Base-by-base conservation (phyloP, 2,797 vertebrate genomes). In the Lutjanus campechanus region DNA sequence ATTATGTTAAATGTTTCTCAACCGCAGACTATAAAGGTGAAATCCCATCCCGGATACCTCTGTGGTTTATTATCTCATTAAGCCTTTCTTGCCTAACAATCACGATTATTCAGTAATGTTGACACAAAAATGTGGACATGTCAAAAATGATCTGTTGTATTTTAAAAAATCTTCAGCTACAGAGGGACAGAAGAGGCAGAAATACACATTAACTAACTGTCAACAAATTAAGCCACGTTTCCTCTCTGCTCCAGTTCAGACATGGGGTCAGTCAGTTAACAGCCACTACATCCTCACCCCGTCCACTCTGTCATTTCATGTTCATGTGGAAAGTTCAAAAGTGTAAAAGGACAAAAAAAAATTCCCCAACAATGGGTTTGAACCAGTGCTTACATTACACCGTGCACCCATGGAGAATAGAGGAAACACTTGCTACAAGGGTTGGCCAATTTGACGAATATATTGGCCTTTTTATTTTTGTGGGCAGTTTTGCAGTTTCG, bases 1-100 rank as follows among this genome's bases (percentile, higher is more conserved):
- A 77, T 84, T 81, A 85, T 44, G 22, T 36, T 25, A 53, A 63
- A 43, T 44, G 54, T 58, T 73, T 20, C 25, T 61, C 46, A 76
- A 41, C 47, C 43, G 29, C 15, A 11, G 66, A 51, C 55, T 22
- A 62, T 65, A 19, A 53, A 63, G n/a, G 19, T 61, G 22, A 77
- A 69, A 49, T 76, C 2, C 22, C 40, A 64, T 64, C 40, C 6
- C n/a, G 46, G n/a, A 58, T 73, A 22, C 17, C 63, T 47, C 5
- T 62, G 15, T 53, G 19, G n/a, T 58, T 66, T 22, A 69, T 73
- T 43, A 46, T 40, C 12, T 69, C 29, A 11, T 56, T 11, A 63
- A 54, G 10, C 60, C 17, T 5, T 53, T 25, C 8, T 44, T 29
- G n/a, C 20, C 15, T 68, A 49, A 72, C 5, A 5, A 36, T 36